Percentiles rank a stretch among this genome's conserved stretches.
These are phyloP conservation scores for Pentamera pediparva DNA, from an alignment of 53 echinoderm and acorn worm genomes.

Conservation along the genomic window DNA sequence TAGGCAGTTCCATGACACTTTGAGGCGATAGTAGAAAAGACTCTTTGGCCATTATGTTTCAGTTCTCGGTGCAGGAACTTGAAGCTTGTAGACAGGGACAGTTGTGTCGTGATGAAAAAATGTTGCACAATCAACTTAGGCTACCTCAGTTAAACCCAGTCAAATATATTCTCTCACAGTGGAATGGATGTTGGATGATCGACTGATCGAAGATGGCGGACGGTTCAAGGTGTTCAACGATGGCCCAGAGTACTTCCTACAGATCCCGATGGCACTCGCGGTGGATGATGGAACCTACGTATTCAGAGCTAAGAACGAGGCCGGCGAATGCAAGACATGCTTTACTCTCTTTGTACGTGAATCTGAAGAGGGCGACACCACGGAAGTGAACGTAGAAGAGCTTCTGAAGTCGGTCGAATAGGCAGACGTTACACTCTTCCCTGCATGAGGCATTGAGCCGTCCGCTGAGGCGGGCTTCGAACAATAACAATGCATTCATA, in stretches of 20 bases:
- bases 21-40: too few relatives aligned
- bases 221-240: constrained; percentile 65
- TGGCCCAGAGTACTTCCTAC: constrained; percentile 55
- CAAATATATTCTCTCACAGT: constrained; percentile 50
- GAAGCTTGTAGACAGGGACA: too few relatives aligned
- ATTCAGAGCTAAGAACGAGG: constrained; percentile 60
- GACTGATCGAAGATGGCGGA: constrained; percentile 72
- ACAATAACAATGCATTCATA: too few relatives aligned
- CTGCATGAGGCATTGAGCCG: too few relatives aligned
- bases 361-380: constrained; percentile 39
- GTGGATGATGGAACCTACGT: constrained; percentile 75
- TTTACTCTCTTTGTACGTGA: constrained; percentile 56
- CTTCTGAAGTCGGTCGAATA: constrained; percentile 72
- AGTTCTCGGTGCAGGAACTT: too few relatives aligned
- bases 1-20: too few relatives aligned
- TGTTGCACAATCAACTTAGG: too few relatives aligned
- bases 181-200: constrained; percentile 68
- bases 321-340: constrained; percentile 77
- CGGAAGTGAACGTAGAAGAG: constrained; percentile 67
- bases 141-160: too few relatives aligned
- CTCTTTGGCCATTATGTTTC: too few relatives aligned
- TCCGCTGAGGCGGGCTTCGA: too few relatives aligned
- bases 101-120: too few relatives aligned
- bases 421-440: too few relatives aligned
- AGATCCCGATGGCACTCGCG: constrained; percentile 74